A percentile compares a stretch with the other conserved stretches of the same genome.
Conservation (phyloP, 2,113 vertebrate genomes). For the Eonycteris spelaea region DNA sequence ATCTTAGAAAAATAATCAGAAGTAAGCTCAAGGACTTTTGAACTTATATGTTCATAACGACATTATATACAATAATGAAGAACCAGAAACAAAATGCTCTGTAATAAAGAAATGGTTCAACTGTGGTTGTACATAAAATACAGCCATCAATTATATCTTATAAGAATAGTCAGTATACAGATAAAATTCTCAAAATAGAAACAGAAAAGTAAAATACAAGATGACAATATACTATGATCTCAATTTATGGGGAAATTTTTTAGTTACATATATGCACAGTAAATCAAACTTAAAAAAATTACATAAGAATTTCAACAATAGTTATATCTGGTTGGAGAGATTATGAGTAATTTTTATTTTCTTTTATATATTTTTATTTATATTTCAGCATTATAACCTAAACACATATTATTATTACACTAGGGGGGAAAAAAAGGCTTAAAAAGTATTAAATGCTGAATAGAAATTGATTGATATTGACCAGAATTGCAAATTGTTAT, state of each 20-base stretch:
- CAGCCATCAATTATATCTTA: neutral
- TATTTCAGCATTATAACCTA: neutral
- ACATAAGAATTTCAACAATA: neutral
- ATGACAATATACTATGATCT: neutral
- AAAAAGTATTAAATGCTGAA: neutral
- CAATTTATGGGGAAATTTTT: neutral
- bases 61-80: neutral
- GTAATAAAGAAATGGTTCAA: neutral
- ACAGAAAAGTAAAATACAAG: neutral
- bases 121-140: neutral
- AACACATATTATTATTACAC: neutral
- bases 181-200: neutral
- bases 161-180: neutral
- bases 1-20: neutral
- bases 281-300: neutral
- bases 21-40: neutral
- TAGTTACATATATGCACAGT: neutral
- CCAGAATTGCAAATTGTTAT: neutral
- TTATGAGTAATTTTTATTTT: neutral
- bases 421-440: neutral
- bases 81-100: neutral
- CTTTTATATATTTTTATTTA: neutral
- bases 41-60: neutral
- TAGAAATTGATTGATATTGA: neutral
- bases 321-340: neutral